A percentile compares a stretch with the other conserved stretches of the same genome.
These are phyloP conservation scores for Nemapogon koenigi DNA, from an alignment of 2,888 invertebrate genomes.

Conservation along the genomic window DNA sequence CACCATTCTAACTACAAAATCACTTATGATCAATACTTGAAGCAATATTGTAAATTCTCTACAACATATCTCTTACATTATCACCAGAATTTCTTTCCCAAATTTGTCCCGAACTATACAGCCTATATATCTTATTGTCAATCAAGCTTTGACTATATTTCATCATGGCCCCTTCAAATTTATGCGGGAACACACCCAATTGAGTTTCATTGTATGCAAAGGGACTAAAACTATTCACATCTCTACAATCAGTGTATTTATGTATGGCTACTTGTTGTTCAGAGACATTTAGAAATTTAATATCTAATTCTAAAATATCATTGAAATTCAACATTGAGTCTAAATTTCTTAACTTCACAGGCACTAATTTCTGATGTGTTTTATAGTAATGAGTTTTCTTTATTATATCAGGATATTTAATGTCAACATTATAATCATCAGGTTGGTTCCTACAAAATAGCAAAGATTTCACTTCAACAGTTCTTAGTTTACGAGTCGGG, in stretches of 20 bases:
- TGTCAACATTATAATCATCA: constrained; percentile 48
- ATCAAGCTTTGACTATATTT: constrained; percentile 52
- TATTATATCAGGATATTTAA: constrained; percentile 46
- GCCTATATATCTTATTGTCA: constrained; percentile 50
- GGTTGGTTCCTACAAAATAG: constrained; percentile 52
- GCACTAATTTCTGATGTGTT: constrained; percentile 28
- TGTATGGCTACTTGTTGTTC: constrained; percentile 43
- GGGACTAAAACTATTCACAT: constrained; percentile 35
- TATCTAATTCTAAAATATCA: constrained; percentile 39
- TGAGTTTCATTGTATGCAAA: constrained; percentile 49
- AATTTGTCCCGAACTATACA: constrained; percentile 52
- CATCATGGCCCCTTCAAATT: constrained; percentile 58
- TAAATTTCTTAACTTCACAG: constrained; percentile 42
- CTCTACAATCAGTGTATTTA: constrained; percentile 55
- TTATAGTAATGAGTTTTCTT: constrained; percentile 51
- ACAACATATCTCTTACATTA: constrained; percentile 42
- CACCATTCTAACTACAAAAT: no score
- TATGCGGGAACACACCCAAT: constrained; percentile 52
- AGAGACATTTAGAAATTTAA: constrained; percentile 30
- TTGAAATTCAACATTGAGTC: constrained; percentile 51
- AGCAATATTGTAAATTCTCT: no score
- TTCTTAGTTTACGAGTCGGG: constrained; percentile 38
- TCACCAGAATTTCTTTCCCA: constrained; percentile 48
- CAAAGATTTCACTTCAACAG: constrained; percentile 35
- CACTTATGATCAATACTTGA: no score